These are phyloP conservation scores for Cyanoliseus patagonus DNA, from an alignment of 2,113 vertebrate species.

Conservation along the genomic window DNA sequence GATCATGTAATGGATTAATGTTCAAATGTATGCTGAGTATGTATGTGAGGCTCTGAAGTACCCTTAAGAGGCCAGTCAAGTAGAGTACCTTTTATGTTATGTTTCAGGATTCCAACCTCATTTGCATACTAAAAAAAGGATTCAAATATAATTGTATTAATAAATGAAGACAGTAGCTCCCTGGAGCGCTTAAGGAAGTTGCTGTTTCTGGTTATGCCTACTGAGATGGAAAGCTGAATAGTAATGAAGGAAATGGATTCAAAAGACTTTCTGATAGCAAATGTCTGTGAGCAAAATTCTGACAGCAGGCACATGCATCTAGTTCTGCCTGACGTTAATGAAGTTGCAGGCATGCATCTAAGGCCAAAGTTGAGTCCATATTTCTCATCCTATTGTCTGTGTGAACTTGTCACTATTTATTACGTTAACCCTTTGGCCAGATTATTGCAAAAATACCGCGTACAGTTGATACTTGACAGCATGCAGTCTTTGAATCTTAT, in stretches of 20 bases:
- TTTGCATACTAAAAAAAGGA: not conserved
- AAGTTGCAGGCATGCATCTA: not conserved
- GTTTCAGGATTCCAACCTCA: not conserved
- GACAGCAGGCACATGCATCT: not conserved
- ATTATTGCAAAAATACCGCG: not conserved
- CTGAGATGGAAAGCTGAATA: not conserved
- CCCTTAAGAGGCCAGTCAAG: not conserved
- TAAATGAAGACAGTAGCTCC: not conserved
- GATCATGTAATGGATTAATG: not conserved
- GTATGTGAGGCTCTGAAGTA: not conserved
- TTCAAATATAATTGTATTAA: not conserved
- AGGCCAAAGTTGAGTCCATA: not conserved
- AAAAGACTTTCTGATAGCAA: not conserved
- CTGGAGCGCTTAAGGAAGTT: not conserved
- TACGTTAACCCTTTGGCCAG: constrained; percentile 15
- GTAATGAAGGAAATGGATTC: not conserved
- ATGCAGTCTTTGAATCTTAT: constrained; percentile 27
- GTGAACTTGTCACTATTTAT: constrained; percentile 26
- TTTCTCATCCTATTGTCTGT: not conserved
- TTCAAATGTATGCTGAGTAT: accelerated
- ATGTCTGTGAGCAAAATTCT: not conserved
- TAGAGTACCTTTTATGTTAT: not conserved
- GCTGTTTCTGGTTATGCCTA: not conserved
- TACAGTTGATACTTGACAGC: constrained; percentile 13
- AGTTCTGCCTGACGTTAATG: not conserved